Percentiles rank a stretch among this genome's conserved stretches.
Evolutionary conservation across 2,797 vertebrate genomes (phyloP).

Genomic region (Cossypha caffra): DNA sequence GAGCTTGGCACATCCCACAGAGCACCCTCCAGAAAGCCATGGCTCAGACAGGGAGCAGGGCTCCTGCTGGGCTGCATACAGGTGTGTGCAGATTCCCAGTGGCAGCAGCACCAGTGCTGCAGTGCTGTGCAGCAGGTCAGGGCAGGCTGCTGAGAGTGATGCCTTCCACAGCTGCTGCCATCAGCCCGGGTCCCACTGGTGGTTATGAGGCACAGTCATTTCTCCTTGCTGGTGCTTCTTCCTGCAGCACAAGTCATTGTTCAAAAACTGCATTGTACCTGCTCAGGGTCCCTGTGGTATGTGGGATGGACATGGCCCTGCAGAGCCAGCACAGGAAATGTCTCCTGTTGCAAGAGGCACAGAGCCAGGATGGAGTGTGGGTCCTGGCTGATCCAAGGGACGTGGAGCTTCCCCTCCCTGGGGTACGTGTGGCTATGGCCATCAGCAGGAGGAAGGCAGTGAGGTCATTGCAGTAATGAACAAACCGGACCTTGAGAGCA

Average conservation of each 20-base stretch:
- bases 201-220: neutral
- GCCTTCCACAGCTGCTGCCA: neutral
- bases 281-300: neutral
- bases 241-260: fast-evolving
- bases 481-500: neutral
- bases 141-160: neutral
- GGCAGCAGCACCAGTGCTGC: fast-evolving
- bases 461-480: neutral
- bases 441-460: fast-evolving
- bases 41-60: neutral
- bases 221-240: neutral
- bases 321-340: neutral
- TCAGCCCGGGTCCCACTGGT: neutral
- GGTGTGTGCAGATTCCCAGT: neutral
- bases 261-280: neutral
- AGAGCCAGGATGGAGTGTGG: neutral
- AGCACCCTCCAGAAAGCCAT: fast-evolving
- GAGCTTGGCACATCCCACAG: fast-evolving
- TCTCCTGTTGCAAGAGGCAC: neutral
- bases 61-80: fast-evolving
- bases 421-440: fast-evolving
- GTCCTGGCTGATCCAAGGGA: neutral
- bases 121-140: neutral
- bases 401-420: neutral
- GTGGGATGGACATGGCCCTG: neutral